phyloP scores from a whole-genome alignment of 2,888 invertebrate species.

The Ramazzottius varieornatus region DNA sequence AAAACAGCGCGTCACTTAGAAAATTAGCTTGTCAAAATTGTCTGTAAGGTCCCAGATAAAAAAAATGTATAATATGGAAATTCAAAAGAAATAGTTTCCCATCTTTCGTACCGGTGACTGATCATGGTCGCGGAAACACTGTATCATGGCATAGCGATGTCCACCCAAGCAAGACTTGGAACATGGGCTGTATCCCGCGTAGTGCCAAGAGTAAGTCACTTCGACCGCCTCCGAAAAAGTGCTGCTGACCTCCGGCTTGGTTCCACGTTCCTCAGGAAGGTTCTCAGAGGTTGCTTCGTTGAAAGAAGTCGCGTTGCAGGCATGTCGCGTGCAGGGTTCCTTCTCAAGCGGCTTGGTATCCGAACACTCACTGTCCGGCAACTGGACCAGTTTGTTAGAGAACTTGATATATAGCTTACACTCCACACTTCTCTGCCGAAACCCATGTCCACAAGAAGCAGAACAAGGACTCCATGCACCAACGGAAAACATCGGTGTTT shows the following conservation, averaged over 20 bases:
- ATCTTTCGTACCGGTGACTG: no score
- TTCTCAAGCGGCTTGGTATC: neutral
- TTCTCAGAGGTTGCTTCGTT: no score
- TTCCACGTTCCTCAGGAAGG: no score
- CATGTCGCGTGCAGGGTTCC: neutral
- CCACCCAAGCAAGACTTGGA: conserved; percentile 14
- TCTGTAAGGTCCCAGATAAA: no score
- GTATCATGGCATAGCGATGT: conserved; percentile 53
- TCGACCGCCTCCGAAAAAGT: no score
- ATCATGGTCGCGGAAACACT: conserved; percentile 60
- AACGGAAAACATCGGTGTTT: conserved; percentile 36
- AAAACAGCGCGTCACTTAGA: no score
- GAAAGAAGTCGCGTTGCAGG: no score
- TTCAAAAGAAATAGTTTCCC: no score
- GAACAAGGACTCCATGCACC: conserved; percentile 81
- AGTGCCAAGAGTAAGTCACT: neutral
- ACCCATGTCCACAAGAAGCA: conserved; percentile 65
- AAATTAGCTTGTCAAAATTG: no score
- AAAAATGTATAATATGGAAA: no score
- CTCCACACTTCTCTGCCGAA: conserved; percentile 55
- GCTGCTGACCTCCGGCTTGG: no score
- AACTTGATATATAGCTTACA: conserved; percentile 33
- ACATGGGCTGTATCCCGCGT: neutral
- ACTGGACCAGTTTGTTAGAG: neutral
- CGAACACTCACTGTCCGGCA: neutral